A percentile compares a stretch with the other conserved stretches of the same genome.
Evolutionary conservation across 2,888 invertebrate genomes (phyloP).

Genomic region (Drosophila peninsularis): DNA sequence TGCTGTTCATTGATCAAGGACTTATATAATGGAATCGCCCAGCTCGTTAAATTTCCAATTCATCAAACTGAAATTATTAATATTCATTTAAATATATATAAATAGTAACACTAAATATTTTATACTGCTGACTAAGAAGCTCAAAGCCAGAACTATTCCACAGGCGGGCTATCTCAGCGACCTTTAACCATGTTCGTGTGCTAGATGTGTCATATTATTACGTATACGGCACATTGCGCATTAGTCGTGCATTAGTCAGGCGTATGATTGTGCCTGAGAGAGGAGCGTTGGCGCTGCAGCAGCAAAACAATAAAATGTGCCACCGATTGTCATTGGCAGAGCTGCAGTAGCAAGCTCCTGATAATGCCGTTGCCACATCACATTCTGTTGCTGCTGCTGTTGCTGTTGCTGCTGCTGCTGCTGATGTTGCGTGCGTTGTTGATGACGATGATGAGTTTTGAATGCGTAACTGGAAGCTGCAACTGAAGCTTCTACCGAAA

Average conservation of each 20-base stretch:
- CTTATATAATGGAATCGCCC: too few relatives aligned
- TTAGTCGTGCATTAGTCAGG: constrained; percentile 54
- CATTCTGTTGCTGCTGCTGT: constrained; percentile 6
- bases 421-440: constrained; percentile 33
- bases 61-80: background rate
- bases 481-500: constrained; percentile 35
- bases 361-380: constrained; percentile 35
- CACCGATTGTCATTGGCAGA: constrained; percentile 52
- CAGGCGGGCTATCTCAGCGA: background rate
- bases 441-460: constrained; percentile 75
- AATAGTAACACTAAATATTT: too few relatives aligned
- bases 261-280: constrained; percentile 57
- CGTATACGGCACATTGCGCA: constrained; percentile 53
- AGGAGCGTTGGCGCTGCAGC: constrained; percentile 29
- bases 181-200: background rate
- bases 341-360: constrained; percentile 40
- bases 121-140: background rate
- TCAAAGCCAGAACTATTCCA: background rate
- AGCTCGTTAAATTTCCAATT: background rate
- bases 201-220: constrained; percentile 44
- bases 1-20: too few relatives aligned
- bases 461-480: constrained; percentile 58
- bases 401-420: constrained; percentile 6
- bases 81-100: too few relatives aligned
- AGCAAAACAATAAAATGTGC: constrained; percentile 52